Evolutionary conservation across 2,888 invertebrate species (phyloP).

Genomic region (Agriotes lineatus): DNA sequence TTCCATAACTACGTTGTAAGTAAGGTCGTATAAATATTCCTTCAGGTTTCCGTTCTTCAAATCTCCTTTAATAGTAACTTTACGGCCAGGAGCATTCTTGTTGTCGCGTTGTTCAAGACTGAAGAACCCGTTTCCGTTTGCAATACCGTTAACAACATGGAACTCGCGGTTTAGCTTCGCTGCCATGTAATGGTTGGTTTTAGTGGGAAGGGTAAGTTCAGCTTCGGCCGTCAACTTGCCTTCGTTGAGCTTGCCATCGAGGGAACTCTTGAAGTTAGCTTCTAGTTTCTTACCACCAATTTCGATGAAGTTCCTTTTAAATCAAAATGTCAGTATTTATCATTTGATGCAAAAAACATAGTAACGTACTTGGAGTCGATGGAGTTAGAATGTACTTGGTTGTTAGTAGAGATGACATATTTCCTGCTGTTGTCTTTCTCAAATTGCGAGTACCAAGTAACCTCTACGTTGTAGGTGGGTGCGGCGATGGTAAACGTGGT

Average conservation of each 20-base stretch:
- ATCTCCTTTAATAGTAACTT: constrained; percentile 61
- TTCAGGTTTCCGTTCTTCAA: constrained; percentile 65
- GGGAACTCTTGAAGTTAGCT: constrained; percentile 25
- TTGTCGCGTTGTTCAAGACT: constrained; percentile 62
- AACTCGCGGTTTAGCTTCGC: constrained; percentile 62
- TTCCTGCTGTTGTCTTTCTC: constrained; percentile 79
- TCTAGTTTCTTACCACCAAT: constrained; percentile 66
- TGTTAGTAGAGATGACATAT: constrained; percentile 74
- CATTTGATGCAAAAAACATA: no score
- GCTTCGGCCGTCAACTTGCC: constrained; percentile 66
- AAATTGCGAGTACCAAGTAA: constrained; percentile 76
- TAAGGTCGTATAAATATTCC: constrained; percentile 62
- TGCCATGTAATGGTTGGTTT: constrained; percentile 65
- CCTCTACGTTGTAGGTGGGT: constrained; percentile 72
- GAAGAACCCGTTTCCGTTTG: constrained; percentile 54
- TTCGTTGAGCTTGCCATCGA: constrained; percentile 62
- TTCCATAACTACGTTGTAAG: constrained; percentile 64
- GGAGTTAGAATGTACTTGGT: constrained; percentile 67
- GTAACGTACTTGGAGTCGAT: constrained; percentile 78
- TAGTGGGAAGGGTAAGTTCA: constrained; percentile 70
- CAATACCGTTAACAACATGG: constrained; percentile 53
- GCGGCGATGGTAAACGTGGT: constrained; percentile 73
- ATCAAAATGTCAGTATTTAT: no score
- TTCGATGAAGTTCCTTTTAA: constrained; percentile 67
- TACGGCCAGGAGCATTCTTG: constrained; percentile 66